These are phyloP conservation scores for Cacatua alba DNA, from an alignment of 2,113 vertebrate genomes.

Conservation along the genomic window DNA sequence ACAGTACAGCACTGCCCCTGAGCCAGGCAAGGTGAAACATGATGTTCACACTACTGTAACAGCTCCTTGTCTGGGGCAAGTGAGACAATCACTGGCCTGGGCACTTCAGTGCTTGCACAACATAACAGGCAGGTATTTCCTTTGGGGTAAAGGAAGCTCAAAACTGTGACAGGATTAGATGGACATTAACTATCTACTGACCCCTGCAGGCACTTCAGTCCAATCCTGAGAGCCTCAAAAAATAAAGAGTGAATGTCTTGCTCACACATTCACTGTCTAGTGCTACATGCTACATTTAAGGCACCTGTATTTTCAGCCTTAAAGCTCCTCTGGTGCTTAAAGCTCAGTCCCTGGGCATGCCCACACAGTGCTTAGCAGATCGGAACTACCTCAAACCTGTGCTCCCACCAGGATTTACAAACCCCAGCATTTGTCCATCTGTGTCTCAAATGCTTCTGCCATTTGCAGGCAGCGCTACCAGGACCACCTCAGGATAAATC, in stretches of 20 bases:
- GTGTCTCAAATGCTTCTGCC: neutral
- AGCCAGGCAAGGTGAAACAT: neutral
- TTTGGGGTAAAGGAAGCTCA: accelerated
- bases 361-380: neutral
- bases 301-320: neutral
- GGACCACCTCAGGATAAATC: neutral
- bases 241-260: neutral
- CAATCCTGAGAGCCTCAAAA: neutral
- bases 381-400: neutral
- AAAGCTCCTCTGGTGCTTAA: neutral
- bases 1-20: neutral
- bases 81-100: too few species aligned
- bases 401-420: neutral
- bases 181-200: neutral
- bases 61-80: neutral
- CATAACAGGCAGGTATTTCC: neutral
- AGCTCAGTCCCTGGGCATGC: neutral
- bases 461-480: accelerated
- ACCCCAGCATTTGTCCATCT: neutral
- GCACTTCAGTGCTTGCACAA: neutral
- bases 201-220: neutral
- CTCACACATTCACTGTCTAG: neutral
- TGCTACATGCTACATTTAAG: neutral
- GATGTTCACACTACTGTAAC: neutral
- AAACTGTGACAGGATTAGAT: neutral